Evolutionary conservation across 2,113 vertebrate genomes (phyloP).

Genomic region (Daphoenositta chrysoptera): DNA sequence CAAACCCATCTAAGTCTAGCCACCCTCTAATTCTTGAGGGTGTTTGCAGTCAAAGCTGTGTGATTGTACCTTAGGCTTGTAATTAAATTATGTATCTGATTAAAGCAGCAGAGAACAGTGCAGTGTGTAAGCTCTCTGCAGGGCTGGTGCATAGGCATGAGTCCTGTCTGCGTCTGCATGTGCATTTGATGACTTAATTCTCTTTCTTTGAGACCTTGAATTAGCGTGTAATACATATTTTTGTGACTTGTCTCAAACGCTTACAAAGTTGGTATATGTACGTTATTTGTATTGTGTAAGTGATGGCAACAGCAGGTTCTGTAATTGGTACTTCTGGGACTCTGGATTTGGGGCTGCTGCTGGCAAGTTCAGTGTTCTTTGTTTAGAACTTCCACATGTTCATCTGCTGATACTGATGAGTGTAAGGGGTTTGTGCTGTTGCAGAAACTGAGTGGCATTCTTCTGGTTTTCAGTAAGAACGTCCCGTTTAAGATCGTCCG

Average conservation of each 20-base stretch:
- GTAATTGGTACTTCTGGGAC: neutral
- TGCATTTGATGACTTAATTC: neutral
- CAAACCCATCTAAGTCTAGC: neutral
- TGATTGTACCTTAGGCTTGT: neutral
- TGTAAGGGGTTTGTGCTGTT: neutral
- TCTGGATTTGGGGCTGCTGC: neutral
- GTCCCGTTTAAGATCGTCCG: conserved; percentile 96
- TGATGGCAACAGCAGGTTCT: neutral
- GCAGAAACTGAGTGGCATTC: neutral
- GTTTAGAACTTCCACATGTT: accelerated
- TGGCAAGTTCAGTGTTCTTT: neutral
- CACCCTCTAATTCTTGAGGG: neutral
- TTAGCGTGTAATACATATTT: neutral
- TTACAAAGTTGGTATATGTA: accelerated
- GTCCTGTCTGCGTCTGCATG: neutral
- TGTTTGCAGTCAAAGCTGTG: accelerated
- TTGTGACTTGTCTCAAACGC: neutral
- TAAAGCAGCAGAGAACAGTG: neutral
- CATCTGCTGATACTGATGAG: neutral
- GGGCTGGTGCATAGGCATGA: neutral
- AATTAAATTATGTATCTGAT: neutral
- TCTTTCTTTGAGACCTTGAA: neutral
- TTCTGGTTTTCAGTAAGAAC: conserved; percentile 82
- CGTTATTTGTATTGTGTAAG: accelerated
- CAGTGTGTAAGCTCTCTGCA: neutral